Percentiles rank a stretch among this genome's conserved stretches.
phyloP scores from a whole-genome alignment of 2,888 invertebrate species.

The Limnephilus marmoratus region DNA sequence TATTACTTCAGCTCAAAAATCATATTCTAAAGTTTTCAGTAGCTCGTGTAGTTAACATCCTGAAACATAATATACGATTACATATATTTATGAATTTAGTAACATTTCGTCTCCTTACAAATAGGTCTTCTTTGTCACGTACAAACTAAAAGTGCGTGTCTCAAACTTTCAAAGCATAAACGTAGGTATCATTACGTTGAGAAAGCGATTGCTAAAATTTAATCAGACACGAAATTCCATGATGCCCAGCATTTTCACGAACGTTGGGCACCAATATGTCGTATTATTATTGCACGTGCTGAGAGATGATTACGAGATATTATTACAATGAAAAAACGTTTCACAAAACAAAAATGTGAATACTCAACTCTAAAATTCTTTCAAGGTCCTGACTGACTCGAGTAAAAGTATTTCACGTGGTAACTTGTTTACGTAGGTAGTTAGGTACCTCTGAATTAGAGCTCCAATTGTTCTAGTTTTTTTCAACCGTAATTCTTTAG shows the following conservation, averaged over 20 bases:
- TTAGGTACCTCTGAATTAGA: not conserved
- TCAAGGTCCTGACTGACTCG: not conserved
- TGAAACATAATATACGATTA: too few species aligned
- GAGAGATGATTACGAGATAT: not conserved
- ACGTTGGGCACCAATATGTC: not conserved
- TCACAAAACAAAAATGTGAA: not conserved
- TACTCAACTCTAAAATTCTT: not conserved
- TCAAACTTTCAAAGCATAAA: not conserved
- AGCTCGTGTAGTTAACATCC: too few species aligned
- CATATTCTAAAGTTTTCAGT: too few species aligned
- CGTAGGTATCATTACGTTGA: not conserved
- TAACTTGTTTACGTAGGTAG: not conserved
- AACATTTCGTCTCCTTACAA: not conserved
- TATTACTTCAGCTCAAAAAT: too few species aligned
- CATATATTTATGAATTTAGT: not conserved
- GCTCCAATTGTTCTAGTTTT: not conserved
- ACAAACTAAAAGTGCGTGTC: not conserved
- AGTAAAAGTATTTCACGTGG: not conserved
- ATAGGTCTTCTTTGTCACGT: not conserved
- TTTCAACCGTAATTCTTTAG: not conserved
- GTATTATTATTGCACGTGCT: not conserved
- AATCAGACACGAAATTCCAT: not conserved
- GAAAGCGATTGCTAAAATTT: slow-evolving; percentile 2
- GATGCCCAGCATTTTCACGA: not conserved
- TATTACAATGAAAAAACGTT: not conserved